phyloP scores from a whole-genome alignment of 2,888 invertebrate species.

The Neoitamus cyanurus region DNA sequence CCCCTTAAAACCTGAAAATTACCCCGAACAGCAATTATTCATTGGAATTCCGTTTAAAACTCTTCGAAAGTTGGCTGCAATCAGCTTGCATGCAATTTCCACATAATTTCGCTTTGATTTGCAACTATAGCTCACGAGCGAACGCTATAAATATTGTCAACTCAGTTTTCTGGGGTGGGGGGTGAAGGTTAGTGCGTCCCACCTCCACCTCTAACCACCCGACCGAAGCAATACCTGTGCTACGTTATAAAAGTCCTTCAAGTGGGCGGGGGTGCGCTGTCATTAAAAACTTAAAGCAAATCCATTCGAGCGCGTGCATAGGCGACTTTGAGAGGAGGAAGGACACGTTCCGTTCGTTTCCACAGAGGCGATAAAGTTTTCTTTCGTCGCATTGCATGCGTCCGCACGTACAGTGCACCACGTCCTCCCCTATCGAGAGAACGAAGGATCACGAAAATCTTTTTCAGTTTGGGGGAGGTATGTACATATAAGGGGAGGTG shows the following conservation, averaged over 20 bases:
- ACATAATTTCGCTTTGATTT: constrained; percentile 45
- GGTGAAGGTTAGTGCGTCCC: not conserved
- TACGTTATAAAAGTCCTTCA: not conserved
- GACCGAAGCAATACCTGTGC: not conserved
- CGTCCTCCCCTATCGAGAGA: not conserved
- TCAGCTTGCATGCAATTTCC: constrained; percentile 36
- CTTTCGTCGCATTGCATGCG: constrained; percentile 1
- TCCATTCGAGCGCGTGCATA: not conserved
- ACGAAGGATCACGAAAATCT: not conserved
- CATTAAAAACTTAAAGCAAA: not conserved
- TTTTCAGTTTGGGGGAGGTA: not conserved
- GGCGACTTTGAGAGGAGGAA: not conserved
- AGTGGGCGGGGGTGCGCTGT: not conserved
- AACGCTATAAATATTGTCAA: constrained; percentile 45
- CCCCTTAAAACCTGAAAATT: not conserved
- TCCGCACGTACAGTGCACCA: not conserved
- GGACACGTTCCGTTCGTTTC: not conserved
- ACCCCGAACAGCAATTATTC: not conserved
- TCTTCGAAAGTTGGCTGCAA: not conserved
- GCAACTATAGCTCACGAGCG: constrained; percentile 13
- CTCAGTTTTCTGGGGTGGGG: not conserved
- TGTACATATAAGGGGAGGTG: no score
- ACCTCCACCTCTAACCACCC: not conserved
- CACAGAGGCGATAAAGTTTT: not conserved
- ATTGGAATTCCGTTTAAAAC: constrained; percentile 1